Percentiles rank a stretch among this genome's conserved stretches.
phyloP scores from a whole-genome alignment of 2,797 vertebrate genomes.

The Cyprinella venusta region DNA sequence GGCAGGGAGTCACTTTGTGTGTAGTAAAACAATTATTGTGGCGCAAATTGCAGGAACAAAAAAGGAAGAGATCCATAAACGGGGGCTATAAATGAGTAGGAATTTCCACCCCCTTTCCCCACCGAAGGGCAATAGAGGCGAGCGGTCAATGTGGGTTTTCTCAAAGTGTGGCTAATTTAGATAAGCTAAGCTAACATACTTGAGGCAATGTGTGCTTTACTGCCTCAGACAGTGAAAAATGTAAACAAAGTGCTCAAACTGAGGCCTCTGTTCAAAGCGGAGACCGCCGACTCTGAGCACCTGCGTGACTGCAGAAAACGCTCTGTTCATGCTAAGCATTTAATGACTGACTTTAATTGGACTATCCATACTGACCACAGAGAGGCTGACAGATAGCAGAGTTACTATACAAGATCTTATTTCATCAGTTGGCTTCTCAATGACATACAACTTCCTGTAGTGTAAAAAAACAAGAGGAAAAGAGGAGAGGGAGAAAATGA shows the following conservation, averaged over 20 bases:
- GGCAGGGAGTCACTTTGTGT: constrained; percentile 48
- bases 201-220: constrained; percentile 55
- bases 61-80: constrained; percentile 54
- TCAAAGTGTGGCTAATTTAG: constrained; percentile 61
- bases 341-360: constrained; percentile 56
- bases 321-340: constrained; percentile 50
- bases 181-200: constrained; percentile 66
- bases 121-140: constrained; percentile 45
- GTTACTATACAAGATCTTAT: constrained; percentile 25
- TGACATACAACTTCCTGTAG: constrained; percentile 41
- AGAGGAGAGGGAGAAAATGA: neutral
- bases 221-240: constrained; percentile 55
- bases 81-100: constrained; percentile 51
- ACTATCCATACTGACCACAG: constrained; percentile 43
- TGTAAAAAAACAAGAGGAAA: neutral
- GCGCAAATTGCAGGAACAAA: constrained; percentile 54
- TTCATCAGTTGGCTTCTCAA: constrained; percentile 46
- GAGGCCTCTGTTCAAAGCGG: constrained; percentile 37
- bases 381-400: constrained; percentile 37
- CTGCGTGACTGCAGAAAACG: constrained; percentile 51
- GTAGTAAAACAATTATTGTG: constrained; percentile 49
- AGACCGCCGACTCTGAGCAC: constrained; percentile 35
- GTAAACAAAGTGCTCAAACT: constrained; percentile 61
- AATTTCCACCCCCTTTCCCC: constrained; percentile 19
- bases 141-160: constrained; percentile 38